These are phyloP conservation scores for Gisinianus flammeolus DNA, from an alignment of 2,888 invertebrate species.

Conservation along the genomic window DNA sequence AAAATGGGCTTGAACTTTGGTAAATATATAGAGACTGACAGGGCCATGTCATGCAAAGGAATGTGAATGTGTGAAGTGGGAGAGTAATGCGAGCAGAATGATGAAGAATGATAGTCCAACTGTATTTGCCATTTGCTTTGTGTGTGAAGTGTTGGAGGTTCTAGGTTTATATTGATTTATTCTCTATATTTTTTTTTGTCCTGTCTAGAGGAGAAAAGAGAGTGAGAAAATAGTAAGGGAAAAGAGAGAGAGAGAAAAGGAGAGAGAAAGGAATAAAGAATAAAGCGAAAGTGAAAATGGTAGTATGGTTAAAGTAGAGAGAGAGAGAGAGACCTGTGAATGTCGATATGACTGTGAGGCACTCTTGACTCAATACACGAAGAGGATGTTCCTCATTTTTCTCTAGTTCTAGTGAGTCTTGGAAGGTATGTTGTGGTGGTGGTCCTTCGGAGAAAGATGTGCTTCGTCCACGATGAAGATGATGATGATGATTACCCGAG, in stretches of 20 bases:
- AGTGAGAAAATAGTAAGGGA: background rate
- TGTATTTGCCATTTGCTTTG: background rate
- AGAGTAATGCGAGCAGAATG: background rate
- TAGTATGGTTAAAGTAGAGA: background rate
- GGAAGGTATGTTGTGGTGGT: background rate
- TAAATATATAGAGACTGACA: background rate
- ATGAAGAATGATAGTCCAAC: slow-evolving; percentile 10
- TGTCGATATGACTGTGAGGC: slow-evolving; percentile 86
- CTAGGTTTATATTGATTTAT: slow-evolving; percentile 33
- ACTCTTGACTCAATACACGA: slow-evolving; percentile 87
- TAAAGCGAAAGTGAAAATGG: background rate
- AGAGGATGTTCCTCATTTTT: slow-evolving; percentile 75
- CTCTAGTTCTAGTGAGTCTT: slow-evolving; percentile 42
- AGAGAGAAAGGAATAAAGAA: background rate
- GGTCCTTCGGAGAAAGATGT: slow-evolving; percentile 18
- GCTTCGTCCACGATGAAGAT: slow-evolving; percentile 3
- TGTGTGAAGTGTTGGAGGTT: no score
- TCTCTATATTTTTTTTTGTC: slow-evolving; percentile 9
- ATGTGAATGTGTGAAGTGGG: background rate
- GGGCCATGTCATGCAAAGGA: background rate
- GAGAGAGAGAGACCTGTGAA: slow-evolving; percentile 71
- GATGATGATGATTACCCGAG: slow-evolving; percentile 10
- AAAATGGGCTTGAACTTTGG: background rate
- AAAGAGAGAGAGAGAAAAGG: background rate
- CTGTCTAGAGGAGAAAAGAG: background rate